phyloP scores from a whole-genome alignment of 2,797 vertebrate genomes.

The Potorous gilbertii region DNA sequence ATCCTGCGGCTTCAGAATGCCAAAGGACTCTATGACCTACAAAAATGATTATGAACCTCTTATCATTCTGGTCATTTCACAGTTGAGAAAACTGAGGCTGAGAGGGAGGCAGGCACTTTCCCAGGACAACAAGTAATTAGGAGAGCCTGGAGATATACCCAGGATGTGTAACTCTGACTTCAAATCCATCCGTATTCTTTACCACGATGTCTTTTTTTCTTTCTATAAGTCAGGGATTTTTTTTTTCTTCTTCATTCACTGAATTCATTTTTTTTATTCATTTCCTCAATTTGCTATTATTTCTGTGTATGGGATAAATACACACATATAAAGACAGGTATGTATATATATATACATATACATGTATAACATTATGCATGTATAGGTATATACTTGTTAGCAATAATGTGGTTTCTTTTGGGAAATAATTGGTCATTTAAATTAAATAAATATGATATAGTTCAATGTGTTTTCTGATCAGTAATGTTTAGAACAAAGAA shows the following conservation, averaged over 20 bases:
- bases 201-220: neutral
- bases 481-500: neutral
- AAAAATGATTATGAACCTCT: neutral
- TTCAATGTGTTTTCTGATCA: neutral
- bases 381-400: neutral
- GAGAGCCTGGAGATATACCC: neutral
- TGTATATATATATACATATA: neutral
- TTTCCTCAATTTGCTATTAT: neutral
- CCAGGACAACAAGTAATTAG: neutral
- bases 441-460: neutral
- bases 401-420: neutral
- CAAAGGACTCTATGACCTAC: neutral
- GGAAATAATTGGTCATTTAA: neutral
- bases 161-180: neutral
- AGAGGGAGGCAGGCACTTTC: neutral
- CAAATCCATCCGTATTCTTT: neutral
- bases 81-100: neutral
- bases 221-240: neutral
- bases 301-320: neutral
- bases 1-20: neutral
- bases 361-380: neutral
- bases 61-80: neutral
- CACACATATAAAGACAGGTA: neutral
- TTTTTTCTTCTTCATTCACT: neutral
- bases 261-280: neutral